Conservation (phyloP, 2,797 vertebrate genomes). For the Syndactyla subalaris region DNA sequence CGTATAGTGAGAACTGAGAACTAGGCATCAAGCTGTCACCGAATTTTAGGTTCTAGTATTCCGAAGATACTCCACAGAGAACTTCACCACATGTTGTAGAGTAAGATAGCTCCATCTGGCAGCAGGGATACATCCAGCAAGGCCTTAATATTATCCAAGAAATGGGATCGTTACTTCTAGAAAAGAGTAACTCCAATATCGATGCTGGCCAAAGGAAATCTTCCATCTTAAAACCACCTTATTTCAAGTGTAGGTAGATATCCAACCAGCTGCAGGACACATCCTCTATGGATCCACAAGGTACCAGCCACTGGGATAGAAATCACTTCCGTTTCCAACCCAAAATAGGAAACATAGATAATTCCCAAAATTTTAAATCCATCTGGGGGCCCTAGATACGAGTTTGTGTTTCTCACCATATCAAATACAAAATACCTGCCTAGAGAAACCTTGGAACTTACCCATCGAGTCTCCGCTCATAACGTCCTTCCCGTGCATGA, state of each 20-base stretch:
- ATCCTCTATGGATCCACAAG: conserved; percentile 82
- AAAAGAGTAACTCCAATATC: conserved; percentile 81
- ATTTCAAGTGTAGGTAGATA: conserved; percentile 77
- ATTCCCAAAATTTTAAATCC: conserved; percentile 86
- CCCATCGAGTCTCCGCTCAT: conserved; percentile 99
- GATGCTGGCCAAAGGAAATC: conserved; percentile 75
- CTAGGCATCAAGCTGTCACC: conserved; percentile 71
- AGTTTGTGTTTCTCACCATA: conserved; percentile 89
- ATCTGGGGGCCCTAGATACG: conserved; percentile 84
- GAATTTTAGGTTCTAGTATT: conserved; percentile 73
- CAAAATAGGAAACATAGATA: conserved; percentile 84
- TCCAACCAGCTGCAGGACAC: conserved; percentile 82
- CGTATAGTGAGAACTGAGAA: conserved; percentile 63
- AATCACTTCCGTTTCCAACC: conserved; percentile 85
- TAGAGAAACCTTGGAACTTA: conserved; percentile 99
- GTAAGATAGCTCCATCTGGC: conserved; percentile 79
- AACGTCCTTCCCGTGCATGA: conserved; percentile 99
- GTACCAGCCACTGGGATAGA: conserved; percentile 81
- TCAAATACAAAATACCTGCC: conserved; percentile 94
- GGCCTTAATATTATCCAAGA: conserved; percentile 80
- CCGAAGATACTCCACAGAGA: conserved; percentile 79
- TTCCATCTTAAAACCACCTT: conserved; percentile 74
- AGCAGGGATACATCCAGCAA: conserved; percentile 81
- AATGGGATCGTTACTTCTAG: conserved; percentile 73
- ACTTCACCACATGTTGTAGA: conserved; percentile 72